Conservation (phyloP, 2,113 vertebrate genomes). For the Spea bombifrons region DNA sequence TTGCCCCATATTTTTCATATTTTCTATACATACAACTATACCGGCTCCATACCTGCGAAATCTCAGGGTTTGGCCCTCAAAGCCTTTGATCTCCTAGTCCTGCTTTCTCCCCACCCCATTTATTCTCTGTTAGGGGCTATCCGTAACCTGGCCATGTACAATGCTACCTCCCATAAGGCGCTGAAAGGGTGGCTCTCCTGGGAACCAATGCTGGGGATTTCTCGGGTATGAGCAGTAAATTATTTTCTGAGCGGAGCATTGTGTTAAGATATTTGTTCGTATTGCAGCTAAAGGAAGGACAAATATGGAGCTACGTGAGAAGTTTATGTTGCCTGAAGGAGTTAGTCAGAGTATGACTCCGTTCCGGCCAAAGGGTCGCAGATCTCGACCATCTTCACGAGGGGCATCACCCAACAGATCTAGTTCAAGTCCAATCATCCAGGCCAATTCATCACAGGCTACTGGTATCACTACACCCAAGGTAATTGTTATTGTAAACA, state of each 20-base stretch:
- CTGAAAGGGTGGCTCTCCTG: too few species aligned
- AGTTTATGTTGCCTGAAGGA: constrained; percentile 94
- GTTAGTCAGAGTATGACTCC: constrained; percentile 91
- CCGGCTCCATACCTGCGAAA: too few species aligned
- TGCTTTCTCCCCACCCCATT: too few species aligned
- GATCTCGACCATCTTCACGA: constrained; percentile 89
- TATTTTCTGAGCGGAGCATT: not conserved
- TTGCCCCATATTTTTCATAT: not conserved
- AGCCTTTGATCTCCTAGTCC: too few species aligned
- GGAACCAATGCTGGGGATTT: too few species aligned
- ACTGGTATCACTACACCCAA: constrained; percentile 74
- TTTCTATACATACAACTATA: not conserved
- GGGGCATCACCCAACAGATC: constrained; percentile 92
- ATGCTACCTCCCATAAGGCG: too few species aligned
- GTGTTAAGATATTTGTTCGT: not conserved
- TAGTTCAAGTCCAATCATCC: constrained; percentile 82
- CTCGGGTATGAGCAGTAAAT: not conserved
- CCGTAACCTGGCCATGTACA: too few species aligned
- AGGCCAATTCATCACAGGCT: constrained; percentile 65
- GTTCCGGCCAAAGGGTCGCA: constrained; percentile 88
- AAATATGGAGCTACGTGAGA: constrained; percentile 93
- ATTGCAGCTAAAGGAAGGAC: constrained; percentile 91
- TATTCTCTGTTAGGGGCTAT: too few species aligned
- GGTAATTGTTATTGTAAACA: constrained; percentile 63
- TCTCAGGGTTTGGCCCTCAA: too few species aligned